These are phyloP conservation scores for Temnothorax ravouxi DNA, from an alignment of 2,888 invertebrate species.

Conservation along the genomic window DNA sequence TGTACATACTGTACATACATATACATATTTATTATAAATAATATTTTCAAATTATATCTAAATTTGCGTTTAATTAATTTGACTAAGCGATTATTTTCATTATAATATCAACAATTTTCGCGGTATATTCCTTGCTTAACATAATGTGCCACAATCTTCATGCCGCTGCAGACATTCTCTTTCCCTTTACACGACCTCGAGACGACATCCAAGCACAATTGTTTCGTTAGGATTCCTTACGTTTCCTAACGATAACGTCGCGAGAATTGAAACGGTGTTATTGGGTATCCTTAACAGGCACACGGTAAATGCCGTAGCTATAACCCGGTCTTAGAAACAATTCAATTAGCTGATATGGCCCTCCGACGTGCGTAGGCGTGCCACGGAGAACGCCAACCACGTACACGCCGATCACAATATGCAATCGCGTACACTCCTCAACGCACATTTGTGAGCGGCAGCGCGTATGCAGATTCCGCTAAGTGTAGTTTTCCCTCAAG, in stretches of 20 bases:
- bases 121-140: conserved; percentile 9
- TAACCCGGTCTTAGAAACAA: conserved; percentile 76
- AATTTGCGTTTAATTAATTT: conserved; percentile 20
- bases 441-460: background rate
- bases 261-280: conserved; percentile 45
- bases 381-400: conserved; percentile 51
- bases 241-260: conserved; percentile 69
- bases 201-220: conserved; percentile 66
- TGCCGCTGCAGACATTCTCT: conserved; percentile 42
- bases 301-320: conserved; percentile 65
- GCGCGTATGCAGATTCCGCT: background rate
- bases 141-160: conserved; percentile 1
- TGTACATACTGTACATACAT: background rate
- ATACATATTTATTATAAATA: background rate
- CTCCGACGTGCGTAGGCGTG: conserved; percentile 65
- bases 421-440: conserved; percentile 59
- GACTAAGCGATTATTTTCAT: background rate
- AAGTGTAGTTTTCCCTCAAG: conserved; percentile 59
- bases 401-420: conserved; percentile 71
- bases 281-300: conserved; percentile 60
- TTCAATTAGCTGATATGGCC: conserved; percentile 75
- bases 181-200: conserved; percentile 65
- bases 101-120: conserved; percentile 48
- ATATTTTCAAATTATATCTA: background rate
- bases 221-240: conserved; percentile 59